These are phyloP conservation scores for Elegia similella DNA, from an alignment of 2,888 invertebrate genomes.

Conservation along the genomic window DNA sequence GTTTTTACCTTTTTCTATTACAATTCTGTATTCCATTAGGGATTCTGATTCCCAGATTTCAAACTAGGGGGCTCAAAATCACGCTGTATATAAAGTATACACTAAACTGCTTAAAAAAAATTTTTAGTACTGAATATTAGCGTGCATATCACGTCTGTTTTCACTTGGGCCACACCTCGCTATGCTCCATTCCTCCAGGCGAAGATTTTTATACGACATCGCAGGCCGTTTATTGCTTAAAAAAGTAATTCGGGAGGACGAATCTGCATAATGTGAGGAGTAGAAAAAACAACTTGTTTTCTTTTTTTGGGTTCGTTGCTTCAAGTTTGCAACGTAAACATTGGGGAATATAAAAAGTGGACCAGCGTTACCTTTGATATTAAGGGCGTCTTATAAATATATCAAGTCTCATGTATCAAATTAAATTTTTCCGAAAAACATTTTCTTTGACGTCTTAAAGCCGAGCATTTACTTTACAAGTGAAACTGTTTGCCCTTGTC, in stretches of 20 bases:
- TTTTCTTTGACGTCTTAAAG: constrained; percentile 5
- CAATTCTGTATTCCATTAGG: too few species aligned
- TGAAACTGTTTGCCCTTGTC: constrained; percentile 18
- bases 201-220: constrained; percentile 69
- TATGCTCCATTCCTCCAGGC: constrained; percentile 47
- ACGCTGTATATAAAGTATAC: too few species aligned
- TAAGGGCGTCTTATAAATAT: constrained; percentile 19
- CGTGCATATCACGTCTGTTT: constrained; percentile 18
- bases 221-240: constrained; percentile 72
- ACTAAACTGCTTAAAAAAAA: too few species aligned
- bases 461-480: not conserved
- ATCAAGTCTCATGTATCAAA: not conserved
- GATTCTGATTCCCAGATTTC: too few species aligned
- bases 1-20: too few species aligned
- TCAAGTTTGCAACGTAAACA: constrained; percentile 46
- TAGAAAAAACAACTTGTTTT: constrained; percentile 66
- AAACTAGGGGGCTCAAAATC: too few species aligned
- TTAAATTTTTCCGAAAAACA: not conserved
- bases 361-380: constrained; percentile 20
- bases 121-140: too few species aligned
- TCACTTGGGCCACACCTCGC: constrained; percentile 35
- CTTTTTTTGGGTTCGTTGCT: constrained; percentile 31
- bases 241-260: constrained; percentile 72
- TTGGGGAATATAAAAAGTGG: constrained; percentile 31
- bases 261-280: constrained; percentile 72